Conservation (phyloP, 2,113 vertebrate species). For the Plectropomus leopardus region DNA sequence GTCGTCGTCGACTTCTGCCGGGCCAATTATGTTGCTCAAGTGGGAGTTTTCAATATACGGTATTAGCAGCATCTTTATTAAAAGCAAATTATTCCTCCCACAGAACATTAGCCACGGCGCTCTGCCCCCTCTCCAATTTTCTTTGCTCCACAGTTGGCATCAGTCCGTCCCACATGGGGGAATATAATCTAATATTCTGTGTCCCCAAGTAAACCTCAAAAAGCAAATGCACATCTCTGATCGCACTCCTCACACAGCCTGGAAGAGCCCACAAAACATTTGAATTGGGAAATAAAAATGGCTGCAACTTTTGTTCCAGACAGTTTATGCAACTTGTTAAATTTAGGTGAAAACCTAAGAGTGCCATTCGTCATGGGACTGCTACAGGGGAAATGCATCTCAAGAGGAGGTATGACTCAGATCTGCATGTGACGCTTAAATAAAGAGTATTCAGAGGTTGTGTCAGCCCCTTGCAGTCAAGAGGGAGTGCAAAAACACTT, state of each 20-base stretch:
- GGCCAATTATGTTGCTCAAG: constrained; percentile 45
- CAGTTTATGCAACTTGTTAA: neutral
- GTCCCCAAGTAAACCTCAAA: constrained; percentile 31
- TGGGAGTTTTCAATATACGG: constrained; percentile 39
- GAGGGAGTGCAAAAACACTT: neutral
- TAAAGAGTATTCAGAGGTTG: constrained; percentile 1
- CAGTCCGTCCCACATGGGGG: constrained; percentile 2
- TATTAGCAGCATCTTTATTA: constrained; percentile 47
- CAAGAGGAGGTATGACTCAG: constrained; percentile 20
- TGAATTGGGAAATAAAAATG: constrained; percentile 16
- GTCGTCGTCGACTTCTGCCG: neutral
- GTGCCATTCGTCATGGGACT: constrained; percentile 9
- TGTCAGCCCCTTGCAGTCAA: neutral
- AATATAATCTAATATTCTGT: constrained; percentile 39
- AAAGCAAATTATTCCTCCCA: constrained; percentile 55
- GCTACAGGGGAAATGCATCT: constrained; percentile 8
- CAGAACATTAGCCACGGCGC: constrained; percentile 30
- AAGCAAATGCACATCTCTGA: constrained; percentile 6
- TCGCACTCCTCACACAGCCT: constrained; percentile 2
- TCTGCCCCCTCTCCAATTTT: constrained; percentile 30
- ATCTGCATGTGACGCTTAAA: constrained; percentile 35
- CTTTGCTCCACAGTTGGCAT: constrained; percentile 31
- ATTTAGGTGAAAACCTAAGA: constrained; percentile 12
- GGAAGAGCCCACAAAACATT: constrained; percentile 22
- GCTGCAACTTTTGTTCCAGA: neutral